These are phyloP conservation scores for Sycophila sp. DNA, from an alignment of 1,140 invertebrate genomes.

Conservation along the genomic window DNA sequence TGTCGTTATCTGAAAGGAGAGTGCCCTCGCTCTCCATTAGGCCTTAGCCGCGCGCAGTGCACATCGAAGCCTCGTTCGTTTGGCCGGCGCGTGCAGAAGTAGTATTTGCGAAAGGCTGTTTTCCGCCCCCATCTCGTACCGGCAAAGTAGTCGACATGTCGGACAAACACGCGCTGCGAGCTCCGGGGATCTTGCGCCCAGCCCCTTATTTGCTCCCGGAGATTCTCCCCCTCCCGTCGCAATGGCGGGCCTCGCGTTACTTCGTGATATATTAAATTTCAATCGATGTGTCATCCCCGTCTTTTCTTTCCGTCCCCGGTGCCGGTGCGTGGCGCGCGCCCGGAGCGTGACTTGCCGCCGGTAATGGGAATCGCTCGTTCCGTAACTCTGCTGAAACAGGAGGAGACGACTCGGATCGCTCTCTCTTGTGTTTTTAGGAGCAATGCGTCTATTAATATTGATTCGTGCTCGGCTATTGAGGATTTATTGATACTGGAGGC, in stretches of 20 bases:
- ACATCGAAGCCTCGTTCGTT: background rate
- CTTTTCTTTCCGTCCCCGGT: constrained; percentile 46
- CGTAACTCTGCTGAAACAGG: constrained; percentile 1
- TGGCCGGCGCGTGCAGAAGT: constrained; percentile 12
- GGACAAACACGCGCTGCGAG: constrained; percentile 19
- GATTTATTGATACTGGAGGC: too few relatives aligned
- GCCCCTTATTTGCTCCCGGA: constrained; percentile 52
- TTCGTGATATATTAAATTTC: constrained; percentile 55
- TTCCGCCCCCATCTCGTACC: background rate
- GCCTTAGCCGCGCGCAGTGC: too few relatives aligned
- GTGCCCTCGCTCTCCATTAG: background rate
- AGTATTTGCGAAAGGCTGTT: constrained; percentile 16
- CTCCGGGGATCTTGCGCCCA: too few relatives aligned
- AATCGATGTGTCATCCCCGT: constrained; percentile 55
- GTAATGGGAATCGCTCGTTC: constrained; percentile 18
- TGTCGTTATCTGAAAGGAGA: background rate
- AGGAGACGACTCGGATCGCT: background rate
- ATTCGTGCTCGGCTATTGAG: too few relatives aligned
- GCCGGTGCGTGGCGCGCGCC: constrained; percentile 30
- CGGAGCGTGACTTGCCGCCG: background rate
- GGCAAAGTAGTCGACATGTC: constrained; percentile 16
- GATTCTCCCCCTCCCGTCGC: constrained; percentile 40
- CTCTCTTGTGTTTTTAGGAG: too few relatives aligned
- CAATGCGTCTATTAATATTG: background rate
- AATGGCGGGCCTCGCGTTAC: background rate